phyloP scores from a whole-genome alignment of 2,113 vertebrate species.

The Nestor notabilis region DNA sequence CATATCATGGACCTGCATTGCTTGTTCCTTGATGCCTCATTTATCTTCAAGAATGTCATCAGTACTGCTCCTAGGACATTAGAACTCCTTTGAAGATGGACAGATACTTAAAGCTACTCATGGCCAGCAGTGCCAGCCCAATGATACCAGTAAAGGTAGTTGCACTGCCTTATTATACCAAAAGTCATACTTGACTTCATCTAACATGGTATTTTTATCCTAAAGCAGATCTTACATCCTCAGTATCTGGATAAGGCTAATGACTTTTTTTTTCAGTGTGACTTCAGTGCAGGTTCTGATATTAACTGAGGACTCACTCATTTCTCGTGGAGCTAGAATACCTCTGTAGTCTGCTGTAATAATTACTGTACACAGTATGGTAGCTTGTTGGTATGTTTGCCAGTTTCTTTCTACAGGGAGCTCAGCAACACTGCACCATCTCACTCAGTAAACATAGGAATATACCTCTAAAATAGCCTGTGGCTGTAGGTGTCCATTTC shows the following conservation, averaged over 20 bases:
- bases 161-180: background rate
- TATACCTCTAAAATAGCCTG: background rate
- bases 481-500: background rate
- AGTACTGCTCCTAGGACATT: background rate
- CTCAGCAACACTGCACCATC: background rate
- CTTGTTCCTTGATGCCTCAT: background rate
- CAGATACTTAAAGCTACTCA: background rate
- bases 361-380: background rate
- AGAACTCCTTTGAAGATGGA: background rate
- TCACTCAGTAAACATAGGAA: background rate
- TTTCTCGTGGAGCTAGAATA: background rate
- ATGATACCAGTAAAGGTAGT: background rate
- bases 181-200: background rate
- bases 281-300: background rate
- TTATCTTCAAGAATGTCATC: background rate
- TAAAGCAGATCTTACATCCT: background rate
- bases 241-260: background rate
- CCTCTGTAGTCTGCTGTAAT: background rate
- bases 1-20: accelerated
- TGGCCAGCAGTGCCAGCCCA: background rate
- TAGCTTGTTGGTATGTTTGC: background rate
- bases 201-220: background rate
- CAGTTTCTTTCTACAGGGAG: background rate
- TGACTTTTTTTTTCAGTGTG: background rate
- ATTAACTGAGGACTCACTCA: background rate